Conservation (phyloP, 2,888 invertebrate genomes). For the Hoplodrina blanda region DNA sequence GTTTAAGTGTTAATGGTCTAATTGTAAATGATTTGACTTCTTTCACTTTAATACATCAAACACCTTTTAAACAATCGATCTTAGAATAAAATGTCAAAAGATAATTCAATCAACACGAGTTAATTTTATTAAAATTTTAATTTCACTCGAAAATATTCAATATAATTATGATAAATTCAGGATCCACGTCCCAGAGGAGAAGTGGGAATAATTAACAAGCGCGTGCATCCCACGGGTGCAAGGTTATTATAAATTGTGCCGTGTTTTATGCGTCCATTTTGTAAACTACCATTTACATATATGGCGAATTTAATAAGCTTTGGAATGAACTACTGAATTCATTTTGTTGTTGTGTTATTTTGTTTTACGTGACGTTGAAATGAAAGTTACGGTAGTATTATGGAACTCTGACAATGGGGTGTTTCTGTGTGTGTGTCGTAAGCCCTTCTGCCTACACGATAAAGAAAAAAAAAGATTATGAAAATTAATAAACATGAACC, state of each 20-base stretch:
- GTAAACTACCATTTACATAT: slow-evolving; percentile 45
- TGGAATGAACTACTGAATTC: slow-evolving; percentile 43
- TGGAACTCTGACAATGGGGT: too few species aligned
- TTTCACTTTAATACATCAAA: too few species aligned
- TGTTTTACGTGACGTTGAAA: not conserved
- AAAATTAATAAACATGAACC: not conserved
- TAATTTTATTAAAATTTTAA: slow-evolving; percentile 21
- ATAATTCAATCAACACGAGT: not conserved
- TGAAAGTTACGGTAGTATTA: not conserved
- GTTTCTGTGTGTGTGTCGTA: too few species aligned
- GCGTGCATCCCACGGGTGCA: slow-evolving; percentile 55
- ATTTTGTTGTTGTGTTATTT: slow-evolving; percentile 34
- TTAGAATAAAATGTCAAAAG: not conserved
- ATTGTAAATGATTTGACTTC: too few species aligned
- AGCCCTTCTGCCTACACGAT: too few species aligned
- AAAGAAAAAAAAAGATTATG: not conserved
- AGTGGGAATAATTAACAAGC: slow-evolving; percentile 47
- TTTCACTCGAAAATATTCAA: slow-evolving; percentile 43
- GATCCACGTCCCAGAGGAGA: slow-evolving; percentile 38
- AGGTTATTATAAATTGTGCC: slow-evolving; percentile 54
- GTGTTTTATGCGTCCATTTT: slow-evolving; percentile 49
- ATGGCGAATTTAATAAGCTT: slow-evolving; percentile 52
- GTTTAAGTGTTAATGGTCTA: too few species aligned
- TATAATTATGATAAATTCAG: slow-evolving; percentile 46
- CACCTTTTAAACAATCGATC: not conserved